Base-by-base conservation (phyloP, 2,113 vertebrate genomes). In the Ploceus nigricollis region DNA sequence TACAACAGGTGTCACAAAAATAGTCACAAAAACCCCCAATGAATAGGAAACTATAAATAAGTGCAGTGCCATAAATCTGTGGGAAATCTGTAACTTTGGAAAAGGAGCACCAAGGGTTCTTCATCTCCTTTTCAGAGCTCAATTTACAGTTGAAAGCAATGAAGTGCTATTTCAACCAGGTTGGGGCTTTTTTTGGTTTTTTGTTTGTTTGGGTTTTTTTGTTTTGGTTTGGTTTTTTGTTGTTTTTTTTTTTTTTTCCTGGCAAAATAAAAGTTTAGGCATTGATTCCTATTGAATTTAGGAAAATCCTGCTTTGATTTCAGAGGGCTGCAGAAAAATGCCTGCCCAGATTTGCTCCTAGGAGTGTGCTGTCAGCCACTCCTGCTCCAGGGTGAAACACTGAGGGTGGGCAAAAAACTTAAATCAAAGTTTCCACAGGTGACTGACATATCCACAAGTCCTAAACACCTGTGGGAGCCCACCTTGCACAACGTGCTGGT, bases 21-120 rank as follows among this genome's bases (percentile, higher is more conserved):
- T 4, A 19, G 21, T 47, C 48, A 14, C 21, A 50, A 39, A 56
- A 54, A 27, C 1, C 2, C 14, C 2, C 5, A 33, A 0, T 45
- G 4, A 28, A 31, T 5, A 71, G 42, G 51, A 81, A 76, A 48
- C 4, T 7, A 11, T 35, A 45, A 69, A 30, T 45, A 48, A 23
- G 8, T 48, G 20, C 25, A 63, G 35, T 50, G 39, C 21, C 33
- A 50, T 7, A 28, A 77, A 40, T 31, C n/a, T 42, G 28, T 65
- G 57, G 10, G 33, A 58, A n/a, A n/a, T n/a, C n/a, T n/a, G n/a
- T 27, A 70, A 25, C 19, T 69, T 69, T 71, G 37, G 24, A 25
- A 91, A 73, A 56, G 33, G 25, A 85, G 8, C 31, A 76, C 4
- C 5, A 30, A 39, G 18, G 16, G 35, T 9, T 80, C 25, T 27